Evolutionary conservation across 2,888 invertebrate genomes (phyloP).

Genomic region (Drosophila demipolita): DNA sequence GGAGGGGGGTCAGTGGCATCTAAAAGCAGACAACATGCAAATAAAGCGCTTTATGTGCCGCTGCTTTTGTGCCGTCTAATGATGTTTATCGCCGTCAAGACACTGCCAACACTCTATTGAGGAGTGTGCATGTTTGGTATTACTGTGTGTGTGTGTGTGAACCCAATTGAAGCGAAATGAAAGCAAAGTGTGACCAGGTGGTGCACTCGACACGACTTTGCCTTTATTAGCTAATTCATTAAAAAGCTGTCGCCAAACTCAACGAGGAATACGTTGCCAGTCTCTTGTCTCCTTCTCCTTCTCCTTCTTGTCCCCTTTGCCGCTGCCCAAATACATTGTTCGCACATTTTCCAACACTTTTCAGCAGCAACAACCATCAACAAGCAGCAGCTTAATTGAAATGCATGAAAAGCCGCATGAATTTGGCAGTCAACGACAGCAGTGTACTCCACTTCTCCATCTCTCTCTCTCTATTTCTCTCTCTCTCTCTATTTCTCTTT

Average conservation of each 20-base stretch:
- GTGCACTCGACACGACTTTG: constrained; percentile 30
- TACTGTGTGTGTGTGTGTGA: constrained; percentile 11
- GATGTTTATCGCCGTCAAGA: constrained; percentile 75
- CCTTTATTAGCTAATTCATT: constrained; percentile 78
- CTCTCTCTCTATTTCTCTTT: not conserved
- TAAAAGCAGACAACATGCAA: constrained; percentile 76
- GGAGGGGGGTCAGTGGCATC: constrained; percentile 70
- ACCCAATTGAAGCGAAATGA: constrained; percentile 38
- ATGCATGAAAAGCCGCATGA: constrained; percentile 79
- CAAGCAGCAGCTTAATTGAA: constrained; percentile 70
- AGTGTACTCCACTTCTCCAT: constrained; percentile 17
- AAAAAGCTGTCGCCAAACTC: constrained; percentile 57
- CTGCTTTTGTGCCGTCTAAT: constrained; percentile 69
- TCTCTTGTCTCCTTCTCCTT: not conserved
- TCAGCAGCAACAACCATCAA: constrained; percentile 43
- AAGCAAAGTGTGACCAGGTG: constrained; percentile 50
- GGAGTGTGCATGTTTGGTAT: constrained; percentile 5
- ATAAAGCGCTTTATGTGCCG: constrained; percentile 70
- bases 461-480: not conserved
- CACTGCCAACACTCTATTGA: constrained; percentile 50
- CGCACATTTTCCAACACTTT: constrained; percentile 68
- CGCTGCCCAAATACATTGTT: constrained; percentile 47
- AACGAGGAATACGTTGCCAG: constrained; percentile 10
- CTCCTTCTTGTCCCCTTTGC: no score
- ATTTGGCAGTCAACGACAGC: constrained; percentile 74